A percentile compares a stretch with the other conserved stretches of the same genome.
These are phyloP conservation scores for Protodeltote pygarga DNA, from an alignment of 2,888 invertebrate genomes.

Conservation along the genomic window DNA sequence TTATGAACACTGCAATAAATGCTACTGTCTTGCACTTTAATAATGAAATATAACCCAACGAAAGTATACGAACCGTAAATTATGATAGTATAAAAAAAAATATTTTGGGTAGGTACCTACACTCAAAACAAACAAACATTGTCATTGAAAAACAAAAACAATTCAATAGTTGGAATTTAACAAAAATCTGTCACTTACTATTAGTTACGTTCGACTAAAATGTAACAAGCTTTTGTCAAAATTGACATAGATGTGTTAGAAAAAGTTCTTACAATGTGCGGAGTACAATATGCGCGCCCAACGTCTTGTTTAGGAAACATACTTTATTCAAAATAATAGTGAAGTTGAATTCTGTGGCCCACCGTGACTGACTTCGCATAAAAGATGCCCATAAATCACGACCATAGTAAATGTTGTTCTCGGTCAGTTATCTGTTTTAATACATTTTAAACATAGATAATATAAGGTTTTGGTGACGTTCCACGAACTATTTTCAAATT, in stretches of 20 bases:
- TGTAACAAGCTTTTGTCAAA: conserved; percentile 59
- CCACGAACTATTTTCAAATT: conserved; percentile 14
- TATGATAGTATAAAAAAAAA: conserved; percentile 7
- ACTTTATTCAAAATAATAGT: conserved; percentile 62
- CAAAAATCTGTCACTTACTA: conserved; percentile 66
- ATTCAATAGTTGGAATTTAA: conserved; percentile 56
- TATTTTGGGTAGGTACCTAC: conserved; percentile 2
- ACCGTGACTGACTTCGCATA: conserved; percentile 72
- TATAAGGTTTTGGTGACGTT: conserved; percentile 15
- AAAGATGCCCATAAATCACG: conserved; percentile 50
- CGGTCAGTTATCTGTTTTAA: conserved; percentile 33
- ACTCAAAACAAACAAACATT: conserved; percentile 20
- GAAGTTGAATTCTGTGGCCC: conserved; percentile 68
- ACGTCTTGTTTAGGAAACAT: conserved; percentile 81
- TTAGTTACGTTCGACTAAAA: conserved; percentile 63
- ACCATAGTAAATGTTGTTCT: conserved; percentile 34
- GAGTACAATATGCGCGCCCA: conserved; percentile 65
- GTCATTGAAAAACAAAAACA: conserved; percentile 45
- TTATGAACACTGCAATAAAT: conserved; percentile 1
- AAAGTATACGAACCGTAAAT: conserved; percentile 13
- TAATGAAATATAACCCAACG: neutral
- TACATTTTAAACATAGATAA: too few species aligned
- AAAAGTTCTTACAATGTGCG: conserved; percentile 54
- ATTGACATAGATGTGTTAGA: conserved; percentile 35
- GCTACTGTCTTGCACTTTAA: conserved; percentile 10